Conservation (phyloP, 2,113 vertebrate genomes). For the Dolichallabes microphthalmus region DNA sequence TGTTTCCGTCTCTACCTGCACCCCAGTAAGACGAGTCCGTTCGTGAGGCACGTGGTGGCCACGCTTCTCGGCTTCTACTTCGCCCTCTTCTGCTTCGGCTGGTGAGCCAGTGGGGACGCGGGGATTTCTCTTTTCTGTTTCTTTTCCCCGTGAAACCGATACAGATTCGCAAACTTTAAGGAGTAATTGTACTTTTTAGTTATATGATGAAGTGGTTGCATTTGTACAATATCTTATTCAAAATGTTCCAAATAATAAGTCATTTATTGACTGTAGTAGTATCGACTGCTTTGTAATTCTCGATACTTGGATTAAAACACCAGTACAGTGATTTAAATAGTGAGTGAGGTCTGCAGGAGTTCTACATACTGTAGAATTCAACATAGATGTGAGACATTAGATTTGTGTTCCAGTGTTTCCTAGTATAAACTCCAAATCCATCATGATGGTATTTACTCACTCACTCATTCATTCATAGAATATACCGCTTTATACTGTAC, state of each 20-base stretch:
- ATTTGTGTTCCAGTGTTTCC: not conserved
- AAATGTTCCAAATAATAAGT: not conserved
- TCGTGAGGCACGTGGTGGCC: constrained; percentile 83
- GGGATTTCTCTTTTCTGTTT: not conserved
- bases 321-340: not conserved
- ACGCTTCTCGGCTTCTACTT: constrained; percentile 88
- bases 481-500: too few species aligned
- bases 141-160: not conserved
- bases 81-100: constrained; percentile 91
- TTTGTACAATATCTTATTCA: not conserved
- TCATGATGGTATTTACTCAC: too few species aligned
- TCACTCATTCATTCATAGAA: too few species aligned
- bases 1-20: constrained; percentile 88
- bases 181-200: not conserved
- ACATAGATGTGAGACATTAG: not conserved
- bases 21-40: constrained; percentile 86
- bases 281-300: not conserved
- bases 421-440: not conserved
- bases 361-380: not conserved
- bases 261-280: not conserved
- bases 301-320: not conserved
- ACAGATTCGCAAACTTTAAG: not conserved
- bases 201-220: not conserved
- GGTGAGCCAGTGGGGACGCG: constrained; percentile 72
- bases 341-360: not conserved